Evolutionary conservation across 2,888 invertebrate species (phyloP).

Genomic region (Drosophila maculinotata): DNA sequence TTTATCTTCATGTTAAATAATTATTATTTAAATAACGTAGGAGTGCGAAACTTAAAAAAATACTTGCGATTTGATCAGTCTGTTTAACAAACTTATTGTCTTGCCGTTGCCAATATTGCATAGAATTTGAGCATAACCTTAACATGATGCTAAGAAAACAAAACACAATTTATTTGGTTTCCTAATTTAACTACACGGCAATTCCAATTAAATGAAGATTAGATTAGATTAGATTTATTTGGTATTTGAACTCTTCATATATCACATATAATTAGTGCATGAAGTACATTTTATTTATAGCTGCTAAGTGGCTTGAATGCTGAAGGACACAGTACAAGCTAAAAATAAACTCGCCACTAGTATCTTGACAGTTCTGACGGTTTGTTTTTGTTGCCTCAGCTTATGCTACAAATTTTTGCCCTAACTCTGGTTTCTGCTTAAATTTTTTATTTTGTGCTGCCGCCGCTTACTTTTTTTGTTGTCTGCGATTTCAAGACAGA

Average conservation of each 20-base stretch:
- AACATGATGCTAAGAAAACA: too few relatives aligned
- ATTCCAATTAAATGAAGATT: too few relatives aligned
- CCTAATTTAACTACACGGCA: too few relatives aligned
- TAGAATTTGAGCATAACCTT: too few relatives aligned
- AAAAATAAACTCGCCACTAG: slow-evolving; percentile 42
- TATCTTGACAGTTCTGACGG: slow-evolving; percentile 49
- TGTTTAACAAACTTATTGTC: too few relatives aligned
- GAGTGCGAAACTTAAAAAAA: too few relatives aligned
- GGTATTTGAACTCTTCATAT: background rate
- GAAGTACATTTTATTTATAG: background rate
- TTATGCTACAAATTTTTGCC: slow-evolving; percentile 56
- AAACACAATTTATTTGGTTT: too few relatives aligned
- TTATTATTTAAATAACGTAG: too few relatives aligned
- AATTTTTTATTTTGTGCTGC: slow-evolving; percentile 30
- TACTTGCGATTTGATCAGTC: too few relatives aligned
- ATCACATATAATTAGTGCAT: background rate
- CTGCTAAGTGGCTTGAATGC: slow-evolving; percentile 19
- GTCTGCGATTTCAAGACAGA: slow-evolving; percentile 3
- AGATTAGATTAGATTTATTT: too few relatives aligned
- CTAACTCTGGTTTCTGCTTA: slow-evolving; percentile 7
- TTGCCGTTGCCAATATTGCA: too few relatives aligned
- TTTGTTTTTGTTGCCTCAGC: slow-evolving; percentile 56
- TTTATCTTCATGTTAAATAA: too few relatives aligned
- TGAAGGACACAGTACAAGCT: slow-evolving; percentile 27
- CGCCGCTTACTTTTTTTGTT: slow-evolving; percentile 28